A percentile compares a stretch with the other conserved stretches of the same genome.
phyloP scores from a whole-genome alignment of 2,113 vertebrate species.

The Zootoca vivipara region DNA sequence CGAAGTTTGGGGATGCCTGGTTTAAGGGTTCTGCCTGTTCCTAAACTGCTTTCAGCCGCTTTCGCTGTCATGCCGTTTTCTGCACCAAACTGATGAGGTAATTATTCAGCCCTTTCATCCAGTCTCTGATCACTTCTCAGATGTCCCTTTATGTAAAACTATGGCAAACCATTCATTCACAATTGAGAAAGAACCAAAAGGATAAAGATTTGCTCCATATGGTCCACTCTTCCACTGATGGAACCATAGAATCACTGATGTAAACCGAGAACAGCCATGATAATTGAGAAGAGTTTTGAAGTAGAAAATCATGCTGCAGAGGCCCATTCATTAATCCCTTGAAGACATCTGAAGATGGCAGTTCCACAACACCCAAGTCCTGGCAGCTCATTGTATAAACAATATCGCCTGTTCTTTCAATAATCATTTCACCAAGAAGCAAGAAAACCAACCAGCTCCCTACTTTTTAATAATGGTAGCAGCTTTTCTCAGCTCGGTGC shows the following conservation, averaged over 20 bases:
- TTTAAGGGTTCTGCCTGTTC: neutral
- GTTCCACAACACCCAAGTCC: neutral
- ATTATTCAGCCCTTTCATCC: neutral
- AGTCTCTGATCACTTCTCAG: neutral
- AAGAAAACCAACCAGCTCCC: neutral
- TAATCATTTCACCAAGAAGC: neutral
- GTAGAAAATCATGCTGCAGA: neutral
- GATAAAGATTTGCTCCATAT: neutral
- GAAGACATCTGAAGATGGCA: neutral
- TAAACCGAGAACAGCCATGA: neutral
- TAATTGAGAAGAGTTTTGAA: neutral
- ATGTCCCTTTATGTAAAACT: neutral
- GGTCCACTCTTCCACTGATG: neutral
- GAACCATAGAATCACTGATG: neutral
- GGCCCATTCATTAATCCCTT: too few relatives aligned
- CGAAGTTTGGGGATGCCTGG: too few relatives aligned
- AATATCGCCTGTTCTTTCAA: neutral
- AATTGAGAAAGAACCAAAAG: neutral
- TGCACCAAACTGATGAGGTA: neutral
- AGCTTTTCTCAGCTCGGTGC: too few relatives aligned
- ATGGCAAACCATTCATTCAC: neutral
- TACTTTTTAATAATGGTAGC: neutral
- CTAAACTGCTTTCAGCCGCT: neutral
- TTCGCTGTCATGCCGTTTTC: neutral
- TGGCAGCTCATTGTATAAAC: neutral